Base-by-base conservation (phyloP, 2,888 invertebrate species). In the Xestoiulus laeticollis region DNA sequence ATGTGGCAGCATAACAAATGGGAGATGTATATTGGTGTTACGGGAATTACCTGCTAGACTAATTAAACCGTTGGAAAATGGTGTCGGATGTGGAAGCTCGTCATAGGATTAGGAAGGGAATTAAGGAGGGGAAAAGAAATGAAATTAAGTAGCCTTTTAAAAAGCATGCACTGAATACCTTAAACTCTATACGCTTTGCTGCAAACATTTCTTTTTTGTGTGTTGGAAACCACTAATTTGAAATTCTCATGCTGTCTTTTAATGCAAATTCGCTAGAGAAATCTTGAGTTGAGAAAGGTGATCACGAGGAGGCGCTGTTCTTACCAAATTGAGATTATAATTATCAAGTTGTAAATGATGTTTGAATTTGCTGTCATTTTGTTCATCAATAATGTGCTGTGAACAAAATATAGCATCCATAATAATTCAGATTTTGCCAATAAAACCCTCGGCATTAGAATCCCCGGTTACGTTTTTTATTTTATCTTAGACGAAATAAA, bases 41-140 rank as follows among this genome's bases (percentile, higher is more conserved):
- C 68, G 68, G 68, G 68, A 68, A 68, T 68, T 68, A 68, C 68
- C 26, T 14, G 26, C 68, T 26, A 68, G 26, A 68, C 68, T 68
- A 68, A 68, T 68, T 68, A 68, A 68, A 68, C 68, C 26, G 68
- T 68, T 68, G 68, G 68, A 68, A 68, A 68, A 68, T 68, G 68
- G 68, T 59, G 59, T 59, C 68, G 68, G 68, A 68, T 68, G 68
- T 68, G 68, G 12, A 68, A 12, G 30, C 68, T 68, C 26, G 68
- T 68, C 68, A 26, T 26, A 26, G 26, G 68, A 68, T 68, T 68
- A 68, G 22, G 22, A n/a, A n/a, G 53, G n/a, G 53, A 59, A 59
- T 59, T 59, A 59, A 59, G n/a, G 53, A 26, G 26, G 26, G 68
- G 68, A 26, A 19, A 68, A 68, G 68, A 26, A 68, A 68, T 48